phyloP scores from a whole-genome alignment of 2,113 vertebrate species.

The Camelus bactrianus region DNA sequence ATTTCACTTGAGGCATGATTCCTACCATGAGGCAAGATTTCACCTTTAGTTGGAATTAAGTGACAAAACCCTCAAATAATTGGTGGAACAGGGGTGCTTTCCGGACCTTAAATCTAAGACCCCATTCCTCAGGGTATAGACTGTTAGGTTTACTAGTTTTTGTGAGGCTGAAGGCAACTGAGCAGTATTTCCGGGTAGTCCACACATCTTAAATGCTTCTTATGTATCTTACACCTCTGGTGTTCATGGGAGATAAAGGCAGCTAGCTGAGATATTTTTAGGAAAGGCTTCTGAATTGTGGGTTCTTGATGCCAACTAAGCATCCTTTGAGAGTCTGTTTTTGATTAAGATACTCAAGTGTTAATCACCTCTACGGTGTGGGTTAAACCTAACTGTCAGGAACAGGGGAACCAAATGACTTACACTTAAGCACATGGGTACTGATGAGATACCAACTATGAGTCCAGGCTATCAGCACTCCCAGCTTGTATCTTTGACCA shows the following conservation, averaged over 20 bases:
- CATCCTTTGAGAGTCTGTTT: neutral
- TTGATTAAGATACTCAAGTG: neutral
- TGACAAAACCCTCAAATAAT: neutral
- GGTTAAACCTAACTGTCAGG: neutral
- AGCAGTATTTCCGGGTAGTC: neutral
- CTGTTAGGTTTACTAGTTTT: neutral
- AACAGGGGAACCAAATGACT: neutral
- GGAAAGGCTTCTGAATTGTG: neutral
- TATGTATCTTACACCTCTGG: neutral
- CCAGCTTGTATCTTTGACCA: neutral
- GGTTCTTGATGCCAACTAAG: neutral
- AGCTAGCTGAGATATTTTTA: neutral
- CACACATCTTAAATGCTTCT: neutral
- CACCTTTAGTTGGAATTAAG: neutral
- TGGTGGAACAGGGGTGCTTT: neutral
- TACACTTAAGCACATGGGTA: neutral
- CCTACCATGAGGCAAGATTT: neutral
- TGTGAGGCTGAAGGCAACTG: neutral
- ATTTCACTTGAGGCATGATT: neutral
- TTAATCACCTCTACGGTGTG: neutral
- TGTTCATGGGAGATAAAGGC: neutral
- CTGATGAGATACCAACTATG: neutral
- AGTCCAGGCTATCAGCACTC: neutral
- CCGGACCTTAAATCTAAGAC: neutral
- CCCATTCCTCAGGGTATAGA: neutral